phyloP scores from a whole-genome alignment of 2,797 vertebrate species.

The Oreortyx pictus region DNA sequence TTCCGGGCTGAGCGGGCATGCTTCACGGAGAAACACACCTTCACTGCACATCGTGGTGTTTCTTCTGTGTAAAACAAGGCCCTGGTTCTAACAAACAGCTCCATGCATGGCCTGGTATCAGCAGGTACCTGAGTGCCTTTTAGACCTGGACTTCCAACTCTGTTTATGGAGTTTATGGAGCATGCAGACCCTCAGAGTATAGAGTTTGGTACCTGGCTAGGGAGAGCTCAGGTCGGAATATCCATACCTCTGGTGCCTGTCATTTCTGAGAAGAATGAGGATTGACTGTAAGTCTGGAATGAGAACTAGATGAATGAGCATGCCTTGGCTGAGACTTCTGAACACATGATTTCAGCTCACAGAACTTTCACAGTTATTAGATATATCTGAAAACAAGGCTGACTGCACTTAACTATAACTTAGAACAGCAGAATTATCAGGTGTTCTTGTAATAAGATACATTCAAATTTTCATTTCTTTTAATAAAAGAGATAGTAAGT shows the following conservation, averaged over 20 bases:
- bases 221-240: background rate
- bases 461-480: slow-evolving; percentile 45
- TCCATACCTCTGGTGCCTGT: background rate
- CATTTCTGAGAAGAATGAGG: background rate
- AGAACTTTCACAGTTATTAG: background rate
- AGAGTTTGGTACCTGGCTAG: background rate
- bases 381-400: slow-evolving; percentile 38
- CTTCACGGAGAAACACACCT: background rate
- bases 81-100: rapidly evolving
- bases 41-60: background rate
- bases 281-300: background rate
- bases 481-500: slow-evolving; percentile 57
- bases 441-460: slow-evolving; percentile 8
- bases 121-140: rapidly evolving
- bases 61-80: background rate
- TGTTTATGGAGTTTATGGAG: background rate
- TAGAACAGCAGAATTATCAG: background rate
- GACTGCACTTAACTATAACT: background rate
- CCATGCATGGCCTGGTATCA: background rate
- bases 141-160: background rate
- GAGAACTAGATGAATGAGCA: background rate
- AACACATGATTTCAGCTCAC: background rate
- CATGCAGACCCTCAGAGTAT: background rate
- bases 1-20: background rate
- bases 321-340: slow-evolving; percentile 21